These are phyloP conservation scores for Tetragnatha versicolor DNA, from an alignment of 1,140 invertebrate genomes.

Conservation along the genomic window DNA sequence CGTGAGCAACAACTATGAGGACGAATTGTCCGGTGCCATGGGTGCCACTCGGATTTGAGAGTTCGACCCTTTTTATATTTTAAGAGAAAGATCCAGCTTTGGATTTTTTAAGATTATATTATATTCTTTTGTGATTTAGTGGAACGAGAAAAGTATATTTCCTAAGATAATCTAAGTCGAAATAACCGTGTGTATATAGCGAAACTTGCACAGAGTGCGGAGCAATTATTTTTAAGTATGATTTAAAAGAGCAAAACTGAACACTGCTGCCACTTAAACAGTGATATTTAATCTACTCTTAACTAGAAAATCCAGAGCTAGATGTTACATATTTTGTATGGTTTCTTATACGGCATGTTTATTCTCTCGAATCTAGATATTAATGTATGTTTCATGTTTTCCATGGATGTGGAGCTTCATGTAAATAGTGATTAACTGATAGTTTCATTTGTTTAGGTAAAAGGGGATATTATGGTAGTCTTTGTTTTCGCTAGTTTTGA, in stretches of 20 bases:
- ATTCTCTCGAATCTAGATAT: conserved; percentile 9
- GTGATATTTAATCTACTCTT: not conserved
- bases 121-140: conserved; percentile 27
- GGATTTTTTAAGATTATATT: conserved; percentile 10
- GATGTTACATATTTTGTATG: conserved; percentile 32
- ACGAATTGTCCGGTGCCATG: conserved; percentile 57
- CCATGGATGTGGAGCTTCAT: conserved; percentile 15
- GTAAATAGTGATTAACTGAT: conserved; percentile 22
- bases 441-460: not conserved
- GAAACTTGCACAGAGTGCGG: not conserved
- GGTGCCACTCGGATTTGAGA: conserved; percentile 52
- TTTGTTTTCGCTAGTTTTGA: not conserved
- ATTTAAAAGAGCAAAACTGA: not conserved
- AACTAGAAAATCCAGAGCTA: not conserved
- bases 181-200: conserved; percentile 5
- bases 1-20: conserved; percentile 51
- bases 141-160: conserved; percentile 30
- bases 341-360: conserved; percentile 26
- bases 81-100: not conserved
- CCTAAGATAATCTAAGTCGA: conserved; percentile 36
- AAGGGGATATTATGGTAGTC: conserved; percentile 5
- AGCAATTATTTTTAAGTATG: conserved; percentile 27
- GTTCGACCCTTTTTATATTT: conserved; percentile 15
- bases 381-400: conserved; percentile 12
- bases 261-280: not conserved